These are phyloP conservation scores for Digitonthophagus gazella DNA, from an alignment of 2,888 invertebrate genomes.

Conservation along the genomic window DNA sequence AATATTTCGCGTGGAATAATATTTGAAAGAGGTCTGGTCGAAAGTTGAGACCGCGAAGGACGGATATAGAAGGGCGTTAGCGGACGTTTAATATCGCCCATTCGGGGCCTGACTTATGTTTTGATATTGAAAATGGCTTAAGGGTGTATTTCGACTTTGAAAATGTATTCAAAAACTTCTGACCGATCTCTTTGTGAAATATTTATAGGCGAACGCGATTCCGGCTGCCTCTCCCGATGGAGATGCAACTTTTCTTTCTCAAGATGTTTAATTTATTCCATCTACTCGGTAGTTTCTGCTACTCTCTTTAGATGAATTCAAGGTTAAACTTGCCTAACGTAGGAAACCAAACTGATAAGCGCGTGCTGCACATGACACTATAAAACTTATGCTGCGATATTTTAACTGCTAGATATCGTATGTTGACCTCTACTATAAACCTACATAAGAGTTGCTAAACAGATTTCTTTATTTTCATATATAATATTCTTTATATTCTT, in stretches of 20 bases:
- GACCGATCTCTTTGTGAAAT: slow-evolving; percentile 30
- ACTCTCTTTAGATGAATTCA: no score
- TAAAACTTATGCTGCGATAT: neutral
- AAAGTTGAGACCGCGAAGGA: neutral
- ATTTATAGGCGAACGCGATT: slow-evolving; percentile 25
- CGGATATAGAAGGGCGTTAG: slow-evolving; percentile 11
- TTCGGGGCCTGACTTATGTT: slow-evolving; percentile 30
- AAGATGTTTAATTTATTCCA: neutral
- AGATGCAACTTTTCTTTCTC: neutral
- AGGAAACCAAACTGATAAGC: neutral
- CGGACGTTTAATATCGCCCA: slow-evolving; percentile 34
- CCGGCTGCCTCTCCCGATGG: slow-evolving; percentile 3
- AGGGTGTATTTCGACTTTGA: slow-evolving; percentile 28
- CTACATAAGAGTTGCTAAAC: neutral
- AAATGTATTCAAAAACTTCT: slow-evolving; percentile 28
- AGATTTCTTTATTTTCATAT: no score
- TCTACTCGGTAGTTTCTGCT: neutral
- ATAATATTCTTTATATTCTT: no score
- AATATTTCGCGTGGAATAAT: neutral
- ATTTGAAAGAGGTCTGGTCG: neutral
- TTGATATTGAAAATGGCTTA: slow-evolving; percentile 34
- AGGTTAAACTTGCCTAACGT: no score
- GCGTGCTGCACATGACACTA: neutral
- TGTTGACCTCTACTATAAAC: neutral
- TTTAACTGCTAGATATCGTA: neutral